Evolutionary conservation across 2,797 vertebrate genomes (phyloP), one percentile per base, ranked within the genome.

Genomic region (Eulemur coronatus): DNA sequence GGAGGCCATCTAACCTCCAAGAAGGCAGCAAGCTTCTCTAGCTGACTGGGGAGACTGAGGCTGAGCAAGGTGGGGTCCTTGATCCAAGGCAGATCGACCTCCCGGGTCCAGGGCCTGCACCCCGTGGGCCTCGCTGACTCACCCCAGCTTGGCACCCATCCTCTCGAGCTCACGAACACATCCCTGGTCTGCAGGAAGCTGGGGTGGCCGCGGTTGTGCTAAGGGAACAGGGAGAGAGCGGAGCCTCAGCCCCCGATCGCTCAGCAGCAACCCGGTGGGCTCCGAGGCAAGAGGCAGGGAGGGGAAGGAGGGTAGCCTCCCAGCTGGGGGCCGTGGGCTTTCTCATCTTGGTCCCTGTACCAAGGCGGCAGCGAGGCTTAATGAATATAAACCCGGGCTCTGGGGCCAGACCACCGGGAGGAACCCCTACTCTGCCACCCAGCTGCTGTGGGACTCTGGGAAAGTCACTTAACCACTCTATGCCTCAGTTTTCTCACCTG

Each of bases 221-320:
- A 70, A 85, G 20, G 38, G 93, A 78, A 30, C 1, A 6, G 7
- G 6, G 41, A 85, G 15, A 38, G 26, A 11, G n/a, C 50, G 1
- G 70, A 28, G 81, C 18, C 10, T 0, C 0, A 14, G 35, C 33
- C 61, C 35, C 15, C 5, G 0, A 0, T 2, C 2, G 15, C n/a
- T 70, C 38, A 67, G 55, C 20, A 0, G 8, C 80, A 52, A 78
- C 4, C 18, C 12, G 35, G 35, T 3, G 15, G 69, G 46, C 79
- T 4, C 59, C 22, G 14, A 38, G 18, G 48, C 41, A 43, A n/a
- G 35, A 14, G 24, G 70, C 46, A 8, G 24, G n/a, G 28, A 7
- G 5, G 5, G 30, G 76, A 30, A 73, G 26, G 3, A 28, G 9
- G 38, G 59, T 48, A 38, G 52, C 48, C 67, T 80, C 72, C 13